Evolutionary conservation across 2,888 invertebrate genomes (phyloP), one percentile per base, ranked within the genome.

Genomic region (Perithous albicinctus): DNA sequence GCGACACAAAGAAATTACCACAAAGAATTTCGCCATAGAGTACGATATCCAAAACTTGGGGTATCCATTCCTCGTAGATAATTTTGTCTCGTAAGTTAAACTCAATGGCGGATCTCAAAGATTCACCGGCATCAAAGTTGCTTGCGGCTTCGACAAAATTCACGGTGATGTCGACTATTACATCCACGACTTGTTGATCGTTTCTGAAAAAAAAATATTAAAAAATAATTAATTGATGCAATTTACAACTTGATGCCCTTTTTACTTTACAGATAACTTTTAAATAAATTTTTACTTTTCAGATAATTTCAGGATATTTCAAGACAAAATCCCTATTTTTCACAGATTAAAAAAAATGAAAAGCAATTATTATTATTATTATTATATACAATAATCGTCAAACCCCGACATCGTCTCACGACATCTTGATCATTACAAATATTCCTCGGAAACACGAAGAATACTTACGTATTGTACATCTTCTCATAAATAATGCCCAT

Each of bases 11-110:
- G n/a, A 93, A 85, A 84, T 89, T 88, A 6, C 93, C 92, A 20
- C 86, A 88, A 38, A 92, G 78, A 3, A 92, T 82, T 87, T 93
- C 93, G 0, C 88, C 91, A 23, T 90, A 89, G 8, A 92, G 73
- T 59, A 90, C 86, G 56, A 91, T 86, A 26, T 82, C 84, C 61
- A 89, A 87, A n/a, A 86, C 84, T 70, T 88, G 86, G 1, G 87
- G 82, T 74, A 92, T 87, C 90, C 90, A 91, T 10, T 78, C 75
- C 6, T 83, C 72, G n/a, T 73, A 78, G 20, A 80, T 51, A 63
- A 35, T 72, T 32, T 76, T 75, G 18, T 80, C 77, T 0, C 66
- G 56, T 26, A 89, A 87, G 59, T 91, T 87, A 8, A 89, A 85
- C 32, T 87, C 85, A 23, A 86, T 87, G 38, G 91, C 80, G 61